These are phyloP conservation scores for Sinosuthora webbiana DNA, from an alignment of 2,113 vertebrate species.

Conservation along the genomic window DNA sequence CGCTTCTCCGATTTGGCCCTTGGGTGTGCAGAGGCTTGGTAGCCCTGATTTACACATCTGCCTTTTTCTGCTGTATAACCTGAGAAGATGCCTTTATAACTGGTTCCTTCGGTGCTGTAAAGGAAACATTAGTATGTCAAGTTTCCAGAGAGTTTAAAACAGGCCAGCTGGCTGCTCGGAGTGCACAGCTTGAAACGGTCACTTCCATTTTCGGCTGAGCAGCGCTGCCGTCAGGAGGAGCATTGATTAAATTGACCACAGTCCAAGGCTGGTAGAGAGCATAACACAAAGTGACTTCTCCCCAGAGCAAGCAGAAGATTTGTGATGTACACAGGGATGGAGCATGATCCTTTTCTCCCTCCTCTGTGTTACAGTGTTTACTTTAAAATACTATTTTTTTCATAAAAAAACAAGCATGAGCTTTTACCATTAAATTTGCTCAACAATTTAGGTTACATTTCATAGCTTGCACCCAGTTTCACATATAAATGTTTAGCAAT, in stretches of 20 bases:
- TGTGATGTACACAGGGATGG: not conserved
- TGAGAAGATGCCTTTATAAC: not conserved
- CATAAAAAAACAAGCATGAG: not conserved
- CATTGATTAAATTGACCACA: conserved; percentile 32
- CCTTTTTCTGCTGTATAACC: not conserved
- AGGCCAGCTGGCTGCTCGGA: conserved; percentile 38
- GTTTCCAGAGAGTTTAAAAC: conserved; percentile 45
- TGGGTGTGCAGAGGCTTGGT: not conserved
- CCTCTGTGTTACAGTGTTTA: not conserved
- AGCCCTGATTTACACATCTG: not conserved
- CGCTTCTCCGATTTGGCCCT: not conserved
- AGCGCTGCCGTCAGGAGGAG: conserved; percentile 41
- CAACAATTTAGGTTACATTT: not conserved
- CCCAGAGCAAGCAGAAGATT: not conserved
- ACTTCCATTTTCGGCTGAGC: conserved; percentile 17
- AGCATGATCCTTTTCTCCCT: not conserved
- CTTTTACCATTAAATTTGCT: not conserved
- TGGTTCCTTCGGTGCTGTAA: not conserved
- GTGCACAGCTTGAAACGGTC: conserved; percentile 42
- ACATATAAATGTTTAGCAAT: not conserved
- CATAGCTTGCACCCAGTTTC: not conserved
- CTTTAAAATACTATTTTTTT: not conserved
- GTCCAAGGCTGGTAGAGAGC: conserved; percentile 25
- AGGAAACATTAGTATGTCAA: conserved; percentile 30
- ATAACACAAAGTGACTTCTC: not conserved